These are phyloP conservation scores for Iguana delicatissima DNA, from an alignment of 2,797 vertebrate species.

Conservation along the genomic window DNA sequence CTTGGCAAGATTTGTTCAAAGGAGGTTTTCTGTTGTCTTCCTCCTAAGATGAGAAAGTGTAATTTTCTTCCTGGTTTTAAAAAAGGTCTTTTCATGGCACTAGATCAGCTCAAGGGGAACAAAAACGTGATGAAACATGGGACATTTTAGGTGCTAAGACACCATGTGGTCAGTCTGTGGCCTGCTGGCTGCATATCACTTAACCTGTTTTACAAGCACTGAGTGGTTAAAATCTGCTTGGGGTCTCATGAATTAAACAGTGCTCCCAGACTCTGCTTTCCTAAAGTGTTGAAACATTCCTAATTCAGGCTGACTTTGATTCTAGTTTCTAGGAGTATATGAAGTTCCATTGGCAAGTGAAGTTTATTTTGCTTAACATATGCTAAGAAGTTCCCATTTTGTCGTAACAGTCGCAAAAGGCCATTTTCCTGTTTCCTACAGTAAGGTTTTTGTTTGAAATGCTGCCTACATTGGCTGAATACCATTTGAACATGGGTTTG, in stretches of 20 bases:
- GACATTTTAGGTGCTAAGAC: no score
- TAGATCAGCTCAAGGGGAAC: no score
- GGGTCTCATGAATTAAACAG: background rate
- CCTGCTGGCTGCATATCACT: no score
- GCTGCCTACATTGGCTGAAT: background rate
- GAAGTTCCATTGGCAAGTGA: background rate
- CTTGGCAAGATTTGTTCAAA: no score
- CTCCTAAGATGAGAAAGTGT: no score
- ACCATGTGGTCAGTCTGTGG: no score
- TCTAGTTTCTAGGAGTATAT: background rate
- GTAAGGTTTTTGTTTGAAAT: background rate
- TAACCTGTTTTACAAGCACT: background rate
- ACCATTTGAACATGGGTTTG: background rate
- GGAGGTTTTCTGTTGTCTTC: no score
- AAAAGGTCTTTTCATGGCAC: no score
- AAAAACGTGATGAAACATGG: no score
- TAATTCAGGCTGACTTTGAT: background rate
- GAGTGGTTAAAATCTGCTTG: no score
- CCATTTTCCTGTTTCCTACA: background rate
- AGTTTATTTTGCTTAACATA: constrained; percentile 5
- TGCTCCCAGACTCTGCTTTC: background rate
- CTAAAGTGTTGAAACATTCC: background rate
- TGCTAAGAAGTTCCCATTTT: background rate
- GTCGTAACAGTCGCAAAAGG: background rate
- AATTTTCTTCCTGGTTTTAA: no score